Evolutionary conservation across 2,888 invertebrate genomes (phyloP).

Genomic region (Lacanobia oleracea): DNA sequence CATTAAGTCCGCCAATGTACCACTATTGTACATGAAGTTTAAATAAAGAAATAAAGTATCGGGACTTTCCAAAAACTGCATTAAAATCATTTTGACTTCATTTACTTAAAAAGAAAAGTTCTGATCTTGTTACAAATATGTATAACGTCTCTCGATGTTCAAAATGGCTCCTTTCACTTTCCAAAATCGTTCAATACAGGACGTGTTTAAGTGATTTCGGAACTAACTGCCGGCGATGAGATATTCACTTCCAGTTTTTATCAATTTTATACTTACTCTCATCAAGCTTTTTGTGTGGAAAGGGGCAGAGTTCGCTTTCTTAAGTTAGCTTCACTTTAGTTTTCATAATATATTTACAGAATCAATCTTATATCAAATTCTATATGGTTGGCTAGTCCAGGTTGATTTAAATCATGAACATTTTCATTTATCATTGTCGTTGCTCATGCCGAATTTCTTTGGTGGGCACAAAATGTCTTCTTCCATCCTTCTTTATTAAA

Average conservation of each 20-base stretch:
- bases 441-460: too few relatives aligned
- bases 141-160: slow-evolving; percentile 26
- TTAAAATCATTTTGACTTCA: background rate
- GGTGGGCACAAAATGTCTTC: too few relatives aligned
- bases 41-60: too few relatives aligned
- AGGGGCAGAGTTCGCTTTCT: background rate
- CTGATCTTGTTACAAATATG: slow-evolving; percentile 14
- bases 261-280: background rate
- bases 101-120: slow-evolving; percentile 13
- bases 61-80: background rate
- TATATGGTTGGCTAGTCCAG: too few relatives aligned
- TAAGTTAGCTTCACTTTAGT: too few relatives aligned
- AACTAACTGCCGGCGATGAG: background rate
- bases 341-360: too few relatives aligned
- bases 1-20: too few relatives aligned
- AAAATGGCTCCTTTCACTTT: slow-evolving; percentile 43
- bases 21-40: too few relatives aligned
- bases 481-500: too few relatives aligned
- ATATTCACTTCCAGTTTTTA: slow-evolving; percentile 6
- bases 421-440: too few relatives aligned
- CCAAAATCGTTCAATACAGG: slow-evolving; percentile 34
- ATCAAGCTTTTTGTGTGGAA: background rate
- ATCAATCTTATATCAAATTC: too few relatives aligned
- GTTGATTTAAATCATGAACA: too few relatives aligned
- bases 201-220: slow-evolving; percentile 35